Evolutionary conservation across 1,140 invertebrate species (phyloP).

Genomic region (Drosophila guanche): DNA sequence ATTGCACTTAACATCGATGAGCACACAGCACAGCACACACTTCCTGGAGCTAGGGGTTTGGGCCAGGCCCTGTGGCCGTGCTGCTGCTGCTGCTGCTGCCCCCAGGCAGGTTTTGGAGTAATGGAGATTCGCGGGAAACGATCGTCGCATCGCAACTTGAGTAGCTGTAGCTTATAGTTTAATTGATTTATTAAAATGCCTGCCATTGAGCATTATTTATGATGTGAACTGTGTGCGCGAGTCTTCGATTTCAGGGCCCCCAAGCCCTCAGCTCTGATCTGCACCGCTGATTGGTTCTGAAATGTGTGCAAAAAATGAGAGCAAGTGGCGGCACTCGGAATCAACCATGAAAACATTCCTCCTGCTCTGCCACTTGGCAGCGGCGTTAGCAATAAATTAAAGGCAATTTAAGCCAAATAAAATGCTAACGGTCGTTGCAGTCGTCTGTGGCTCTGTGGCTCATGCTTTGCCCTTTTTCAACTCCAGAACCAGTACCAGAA

Average conservation of each 20-base stretch:
- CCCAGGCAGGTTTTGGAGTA: conserved; percentile 22
- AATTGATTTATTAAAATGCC: conserved; percentile 77
- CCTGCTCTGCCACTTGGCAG: conserved; percentile 18
- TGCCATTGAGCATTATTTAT: conserved; percentile 59
- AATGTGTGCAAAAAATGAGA: conserved; percentile 73
- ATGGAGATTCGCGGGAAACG: conserved; percentile 76
- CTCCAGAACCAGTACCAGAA: conserved; percentile 32
- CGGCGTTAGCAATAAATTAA: conserved; percentile 79
- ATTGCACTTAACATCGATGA: conserved; percentile 56
- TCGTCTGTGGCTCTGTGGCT: conserved; percentile 37
- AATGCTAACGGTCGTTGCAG: conserved; percentile 70
- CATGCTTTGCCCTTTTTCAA: conserved; percentile 74
- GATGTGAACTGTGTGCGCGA: conserved; percentile 40
- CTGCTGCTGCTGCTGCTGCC: no score
- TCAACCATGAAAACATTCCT: conserved; percentile 78
- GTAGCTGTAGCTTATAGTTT: conserved; percentile 68
- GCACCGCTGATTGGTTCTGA: conserved; percentile 71
- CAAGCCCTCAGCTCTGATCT: background rate
- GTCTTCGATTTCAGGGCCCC: conserved; percentile 40
- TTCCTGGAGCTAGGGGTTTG: conserved; percentile 28
- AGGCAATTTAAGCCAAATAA: conserved; percentile 81
- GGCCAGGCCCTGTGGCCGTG: background rate
- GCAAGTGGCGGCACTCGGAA: conserved; percentile 63
- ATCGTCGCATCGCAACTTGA: conserved; percentile 59
- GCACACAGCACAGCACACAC: conserved; percentile 24